Percentiles rank a stretch among this genome's conserved stretches.
These are phyloP conservation scores for Oligia strigilis DNA, from an alignment of 2,888 invertebrate genomes.

Conservation along the genomic window DNA sequence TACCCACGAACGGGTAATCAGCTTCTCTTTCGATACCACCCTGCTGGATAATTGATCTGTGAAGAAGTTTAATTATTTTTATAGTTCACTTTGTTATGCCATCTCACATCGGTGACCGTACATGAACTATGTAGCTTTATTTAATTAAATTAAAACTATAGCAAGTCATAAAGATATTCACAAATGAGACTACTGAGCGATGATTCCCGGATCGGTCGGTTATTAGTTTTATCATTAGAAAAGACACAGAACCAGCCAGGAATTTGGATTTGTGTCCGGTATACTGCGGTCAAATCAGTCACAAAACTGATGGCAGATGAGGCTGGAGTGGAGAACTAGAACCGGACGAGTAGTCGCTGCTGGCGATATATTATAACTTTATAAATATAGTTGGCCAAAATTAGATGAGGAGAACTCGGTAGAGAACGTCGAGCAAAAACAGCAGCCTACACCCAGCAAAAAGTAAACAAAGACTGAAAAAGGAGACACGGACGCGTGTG, in stretches of 20 bases:
- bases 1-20: slow-evolving; percentile 60
- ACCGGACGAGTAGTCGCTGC: neutral
- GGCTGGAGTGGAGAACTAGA: neutral
- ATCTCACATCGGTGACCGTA: neutral
- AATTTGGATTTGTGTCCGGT: neutral
- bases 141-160: neutral
- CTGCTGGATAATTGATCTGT: slow-evolving; percentile 43
- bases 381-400: neutral
- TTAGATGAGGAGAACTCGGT: neutral
- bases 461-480: neutral
- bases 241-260: neutral
- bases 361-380: neutral
- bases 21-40: slow-evolving; percentile 62
- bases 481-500: neutral
- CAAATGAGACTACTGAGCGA: neutral
- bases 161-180: neutral
- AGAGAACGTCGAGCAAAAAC: neutral
- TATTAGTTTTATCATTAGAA: neutral
- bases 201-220: neutral
- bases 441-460: neutral
- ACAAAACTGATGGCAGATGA: neutral
- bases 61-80: neutral
- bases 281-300: neutral
- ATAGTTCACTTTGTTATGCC: neutral
- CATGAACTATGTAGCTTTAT: neutral